Percentiles rank a stretch among this genome's conserved stretches.
Conservation (phyloP, 2,888 invertebrate genomes). For the Spodoptera littoralis region DNA sequence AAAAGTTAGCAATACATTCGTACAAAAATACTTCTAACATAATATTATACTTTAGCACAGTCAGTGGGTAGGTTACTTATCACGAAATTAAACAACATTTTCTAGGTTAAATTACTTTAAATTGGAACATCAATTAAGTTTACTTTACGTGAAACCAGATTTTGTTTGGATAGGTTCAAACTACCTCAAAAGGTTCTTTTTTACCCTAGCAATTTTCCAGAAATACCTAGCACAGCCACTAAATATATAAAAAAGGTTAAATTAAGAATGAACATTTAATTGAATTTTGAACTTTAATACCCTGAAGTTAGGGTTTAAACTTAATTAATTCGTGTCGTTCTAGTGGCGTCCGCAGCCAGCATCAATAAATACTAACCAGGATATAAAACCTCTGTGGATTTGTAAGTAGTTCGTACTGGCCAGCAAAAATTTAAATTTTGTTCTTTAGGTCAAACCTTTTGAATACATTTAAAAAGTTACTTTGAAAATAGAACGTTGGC, state of each 20-base stretch:
- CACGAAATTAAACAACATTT: no score
- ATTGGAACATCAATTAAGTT: no score
- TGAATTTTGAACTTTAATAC: constrained; percentile 74
- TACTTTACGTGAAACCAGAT: not conserved
- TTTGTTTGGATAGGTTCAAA: no score
- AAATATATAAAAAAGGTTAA: constrained; percentile 12
- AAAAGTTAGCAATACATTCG: no score
- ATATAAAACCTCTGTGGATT: constrained; percentile 30
- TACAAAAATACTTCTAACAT: no score
- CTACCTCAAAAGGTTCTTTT: not conserved
- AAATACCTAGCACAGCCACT: not conserved
- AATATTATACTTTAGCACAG: no score
- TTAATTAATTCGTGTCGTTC: constrained; percentile 72
- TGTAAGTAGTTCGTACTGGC: constrained; percentile 39
- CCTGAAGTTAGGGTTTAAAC: constrained; percentile 67
- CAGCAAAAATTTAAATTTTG: constrained; percentile 37
- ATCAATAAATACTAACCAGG: constrained; percentile 50
- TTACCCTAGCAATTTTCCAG: not conserved
- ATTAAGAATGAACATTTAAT: constrained; percentile 57
- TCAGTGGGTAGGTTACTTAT: no score
- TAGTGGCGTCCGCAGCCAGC: constrained; percentile 44
- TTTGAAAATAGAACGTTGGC: not conserved
- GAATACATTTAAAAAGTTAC: constrained; percentile 23
- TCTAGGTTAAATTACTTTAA: no score
- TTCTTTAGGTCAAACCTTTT: constrained; percentile 28